These are phyloP conservation scores for Cerastis leucographa DNA, from an alignment of 2,888 invertebrate genomes.

Conservation along the genomic window DNA sequence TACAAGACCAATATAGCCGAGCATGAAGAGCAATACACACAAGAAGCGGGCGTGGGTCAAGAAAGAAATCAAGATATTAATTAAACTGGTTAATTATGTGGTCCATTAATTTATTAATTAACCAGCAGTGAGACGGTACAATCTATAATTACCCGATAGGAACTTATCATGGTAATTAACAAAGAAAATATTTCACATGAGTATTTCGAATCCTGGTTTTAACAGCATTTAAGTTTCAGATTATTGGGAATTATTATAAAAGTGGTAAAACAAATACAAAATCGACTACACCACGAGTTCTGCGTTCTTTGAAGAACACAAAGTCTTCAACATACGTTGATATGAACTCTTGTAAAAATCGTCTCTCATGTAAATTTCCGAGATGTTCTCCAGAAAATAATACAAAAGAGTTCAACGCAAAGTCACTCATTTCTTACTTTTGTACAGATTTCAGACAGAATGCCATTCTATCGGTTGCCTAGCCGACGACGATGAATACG, in stretches of 20 bases:
- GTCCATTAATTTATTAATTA: too few species aligned
- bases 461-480: not conserved
- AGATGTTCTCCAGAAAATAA: not conserved
- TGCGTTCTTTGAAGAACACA: not conserved
- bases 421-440: not conserved
- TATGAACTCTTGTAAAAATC: constrained; percentile 16
- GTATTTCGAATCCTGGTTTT: not conserved
- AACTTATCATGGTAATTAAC: not conserved
- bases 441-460: not conserved
- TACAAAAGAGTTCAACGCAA: constrained; percentile 12
- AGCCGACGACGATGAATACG: not conserved
- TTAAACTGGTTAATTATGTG: too few species aligned
- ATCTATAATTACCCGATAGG: not conserved
- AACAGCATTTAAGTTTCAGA: not conserved
- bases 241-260: not conserved
- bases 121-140: too few species aligned
- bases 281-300: not conserved
- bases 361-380: not conserved
- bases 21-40: not conserved
- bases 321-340: not conserved
- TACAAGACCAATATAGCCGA: too few species aligned
- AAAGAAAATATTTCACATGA: not conserved
- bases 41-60: too few species aligned
- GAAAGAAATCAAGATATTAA: too few species aligned
- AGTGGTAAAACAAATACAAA: not conserved